Conservation (phyloP, 2,888 invertebrate species). For the Belgica antarctica region DNA sequence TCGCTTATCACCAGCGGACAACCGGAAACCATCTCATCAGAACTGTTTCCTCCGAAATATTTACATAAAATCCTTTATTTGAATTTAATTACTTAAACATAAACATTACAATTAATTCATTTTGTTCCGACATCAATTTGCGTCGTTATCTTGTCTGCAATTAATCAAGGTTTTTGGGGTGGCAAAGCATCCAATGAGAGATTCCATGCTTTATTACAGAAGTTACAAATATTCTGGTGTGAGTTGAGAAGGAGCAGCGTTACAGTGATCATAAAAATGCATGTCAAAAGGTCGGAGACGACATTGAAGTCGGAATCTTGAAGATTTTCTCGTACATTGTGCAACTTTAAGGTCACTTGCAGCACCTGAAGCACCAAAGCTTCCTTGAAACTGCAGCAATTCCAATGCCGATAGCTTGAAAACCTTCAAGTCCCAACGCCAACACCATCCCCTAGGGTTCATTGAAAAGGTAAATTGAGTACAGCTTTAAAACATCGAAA, state of each 20-base stretch:
- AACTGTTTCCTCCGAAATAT: constrained; percentile 21
- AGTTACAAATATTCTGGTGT: not conserved
- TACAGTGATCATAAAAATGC: not conserved
- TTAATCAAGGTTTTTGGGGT: constrained; percentile 8
- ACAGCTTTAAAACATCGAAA: no score
- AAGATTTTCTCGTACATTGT: not conserved
- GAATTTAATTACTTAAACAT: constrained; percentile 24
- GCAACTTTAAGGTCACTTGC: no score
- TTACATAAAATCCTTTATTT: constrained; percentile 39
- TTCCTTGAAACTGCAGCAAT: no score
- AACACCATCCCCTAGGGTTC: no score
- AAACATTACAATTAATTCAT: constrained; percentile 32
- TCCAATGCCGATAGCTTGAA: no score
- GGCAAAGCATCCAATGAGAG: no score
- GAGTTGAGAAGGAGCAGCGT: not conserved
- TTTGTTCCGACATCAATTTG: constrained; percentile 16
- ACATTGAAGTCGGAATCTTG: not conserved
- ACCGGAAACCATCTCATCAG: no score
- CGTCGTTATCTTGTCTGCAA: not conserved
- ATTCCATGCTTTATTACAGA: constrained; percentile 7
- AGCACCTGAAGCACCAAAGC: no score
- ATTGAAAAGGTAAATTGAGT: no score
- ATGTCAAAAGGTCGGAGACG: not conserved
- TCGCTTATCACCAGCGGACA: no score
- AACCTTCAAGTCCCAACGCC: no score